These are phyloP conservation scores for Limulus polyphemus DNA, from an alignment of 2,888 invertebrate genomes.

Conservation along the genomic window DNA sequence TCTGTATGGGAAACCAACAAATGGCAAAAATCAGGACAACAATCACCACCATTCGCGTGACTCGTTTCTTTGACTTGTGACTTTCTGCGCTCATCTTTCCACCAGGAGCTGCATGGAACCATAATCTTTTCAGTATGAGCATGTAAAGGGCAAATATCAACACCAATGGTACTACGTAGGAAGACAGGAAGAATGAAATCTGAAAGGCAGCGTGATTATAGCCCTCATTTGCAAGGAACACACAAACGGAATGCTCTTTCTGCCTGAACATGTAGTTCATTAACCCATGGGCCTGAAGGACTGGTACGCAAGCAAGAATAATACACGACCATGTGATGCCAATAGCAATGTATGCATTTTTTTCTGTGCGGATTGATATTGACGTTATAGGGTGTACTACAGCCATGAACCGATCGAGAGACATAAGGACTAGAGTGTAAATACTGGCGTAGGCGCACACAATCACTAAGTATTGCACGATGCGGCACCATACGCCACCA, in stretches of 20 bases:
- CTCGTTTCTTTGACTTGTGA: slow-evolving; percentile 68
- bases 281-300: slow-evolving; percentile 62
- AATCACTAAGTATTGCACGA: slow-evolving; percentile 78
- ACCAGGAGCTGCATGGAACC: slow-evolving; percentile 61
- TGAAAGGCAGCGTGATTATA: slow-evolving; percentile 46
- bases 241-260: slow-evolving; percentile 52
- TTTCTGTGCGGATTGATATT: slow-evolving; percentile 67
- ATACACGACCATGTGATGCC: slow-evolving; percentile 52
- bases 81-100: slow-evolving; percentile 66
- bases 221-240: slow-evolving; percentile 45
- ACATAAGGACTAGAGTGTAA: slow-evolving; percentile 87
- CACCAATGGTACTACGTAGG: slow-evolving; percentile 74
- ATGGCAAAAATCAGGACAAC: slow-evolving; percentile 83
- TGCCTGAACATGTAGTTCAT: slow-evolving; percentile 47
- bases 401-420: slow-evolving; percentile 74
- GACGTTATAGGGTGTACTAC: slow-evolving; percentile 85
- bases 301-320: slow-evolving; percentile 50
- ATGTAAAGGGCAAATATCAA: slow-evolving; percentile 77
- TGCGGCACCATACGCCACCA: slow-evolving; percentile 52
- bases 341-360: slow-evolving; percentile 65
- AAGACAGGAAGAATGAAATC: slow-evolving; percentile 71
- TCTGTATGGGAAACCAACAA: slow-evolving; percentile 89
- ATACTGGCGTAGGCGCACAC: slow-evolving; percentile 88
- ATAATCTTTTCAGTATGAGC: slow-evolving; percentile 72
- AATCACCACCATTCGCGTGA: slow-evolving; percentile 80